A percentile compares a stretch with the other conserved stretches of the same genome.
phyloP scores from a whole-genome alignment of 2,113 vertebrate genomes.

The Tetrax tetrax region DNA sequence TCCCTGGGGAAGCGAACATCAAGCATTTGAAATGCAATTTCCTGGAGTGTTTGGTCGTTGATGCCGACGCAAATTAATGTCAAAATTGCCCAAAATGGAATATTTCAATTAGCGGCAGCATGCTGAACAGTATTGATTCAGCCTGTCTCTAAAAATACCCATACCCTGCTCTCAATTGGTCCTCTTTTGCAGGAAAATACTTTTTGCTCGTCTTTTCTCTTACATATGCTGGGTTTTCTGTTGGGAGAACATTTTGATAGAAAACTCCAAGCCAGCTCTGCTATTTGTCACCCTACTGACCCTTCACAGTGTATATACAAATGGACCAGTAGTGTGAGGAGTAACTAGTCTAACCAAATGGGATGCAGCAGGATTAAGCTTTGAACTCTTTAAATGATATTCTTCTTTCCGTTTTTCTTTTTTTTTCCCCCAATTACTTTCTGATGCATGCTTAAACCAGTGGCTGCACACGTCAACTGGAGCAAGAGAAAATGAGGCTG shows the following conservation, averaged over 20 bases:
- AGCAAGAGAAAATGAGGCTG: background rate
- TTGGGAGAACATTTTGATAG: background rate
- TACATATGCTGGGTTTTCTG: background rate
- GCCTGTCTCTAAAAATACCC: background rate
- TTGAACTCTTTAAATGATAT: background rate
- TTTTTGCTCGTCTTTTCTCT: background rate
- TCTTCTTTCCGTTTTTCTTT: background rate
- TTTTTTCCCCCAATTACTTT: rapidly evolving
- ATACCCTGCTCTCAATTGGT: background rate
- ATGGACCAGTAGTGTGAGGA: background rate
- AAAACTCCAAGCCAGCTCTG: background rate
- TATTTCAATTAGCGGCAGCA: constrained; percentile 29
- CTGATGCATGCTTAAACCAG: background rate
- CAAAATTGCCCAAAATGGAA: background rate
- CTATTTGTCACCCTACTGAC: background rate
- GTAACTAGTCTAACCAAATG: background rate
- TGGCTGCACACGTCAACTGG: background rate
- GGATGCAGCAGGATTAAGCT: background rate
- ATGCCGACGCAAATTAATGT: background rate
- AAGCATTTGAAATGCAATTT: constrained; percentile 17
- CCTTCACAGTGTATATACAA: background rate
- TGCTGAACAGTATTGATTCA: constrained; percentile 1
- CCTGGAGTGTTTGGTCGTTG: background rate
- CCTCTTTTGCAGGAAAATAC: background rate
- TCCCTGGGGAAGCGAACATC: background rate